phyloP scores from a whole-genome alignment of 2,797 vertebrate genomes.

The Megalops cyprinoides region DNA sequence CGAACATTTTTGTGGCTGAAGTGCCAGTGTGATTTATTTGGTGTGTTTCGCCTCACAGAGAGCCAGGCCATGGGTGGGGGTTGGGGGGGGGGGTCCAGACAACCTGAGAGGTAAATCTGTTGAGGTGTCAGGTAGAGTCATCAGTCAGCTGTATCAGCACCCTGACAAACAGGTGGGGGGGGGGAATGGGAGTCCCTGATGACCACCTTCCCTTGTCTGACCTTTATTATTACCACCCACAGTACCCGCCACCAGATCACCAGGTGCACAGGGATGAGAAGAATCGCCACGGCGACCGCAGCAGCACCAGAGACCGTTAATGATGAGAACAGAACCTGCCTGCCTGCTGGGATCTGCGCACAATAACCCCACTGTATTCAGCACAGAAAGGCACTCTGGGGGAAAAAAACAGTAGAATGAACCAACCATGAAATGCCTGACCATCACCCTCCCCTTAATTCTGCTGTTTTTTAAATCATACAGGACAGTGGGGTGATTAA shows the following conservation, averaged over 20 bases:
- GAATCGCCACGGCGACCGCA: constrained; percentile 27
- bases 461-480: not conserved
- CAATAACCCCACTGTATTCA: not conserved
- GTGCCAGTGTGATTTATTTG: constrained; percentile 5
- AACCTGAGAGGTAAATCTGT: constrained; percentile 23
- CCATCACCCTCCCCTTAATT: not conserved
- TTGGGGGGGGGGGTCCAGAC: not conserved
- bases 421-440: not conserved
- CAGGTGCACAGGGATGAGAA: constrained; percentile 33
- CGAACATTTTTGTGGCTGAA: not conserved
- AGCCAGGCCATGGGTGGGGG: not conserved
- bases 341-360: not conserved
- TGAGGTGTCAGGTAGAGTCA: not conserved
- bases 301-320: not conserved
- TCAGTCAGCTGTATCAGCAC: constrained; percentile 6
- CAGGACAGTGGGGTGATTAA: not conserved
- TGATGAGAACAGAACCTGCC: not conserved
- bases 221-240: constrained; percentile 30
- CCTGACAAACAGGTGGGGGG: constrained; percentile 1
- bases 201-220: constrained; percentile 31
- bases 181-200: constrained; percentile 27
- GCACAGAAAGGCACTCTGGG: not conserved
- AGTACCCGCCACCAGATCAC: constrained; percentile 10
- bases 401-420: not conserved
- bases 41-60: not conserved